Conservation (phyloP, 2,113 vertebrate species). For the Cinclus mexicanus region DNA sequence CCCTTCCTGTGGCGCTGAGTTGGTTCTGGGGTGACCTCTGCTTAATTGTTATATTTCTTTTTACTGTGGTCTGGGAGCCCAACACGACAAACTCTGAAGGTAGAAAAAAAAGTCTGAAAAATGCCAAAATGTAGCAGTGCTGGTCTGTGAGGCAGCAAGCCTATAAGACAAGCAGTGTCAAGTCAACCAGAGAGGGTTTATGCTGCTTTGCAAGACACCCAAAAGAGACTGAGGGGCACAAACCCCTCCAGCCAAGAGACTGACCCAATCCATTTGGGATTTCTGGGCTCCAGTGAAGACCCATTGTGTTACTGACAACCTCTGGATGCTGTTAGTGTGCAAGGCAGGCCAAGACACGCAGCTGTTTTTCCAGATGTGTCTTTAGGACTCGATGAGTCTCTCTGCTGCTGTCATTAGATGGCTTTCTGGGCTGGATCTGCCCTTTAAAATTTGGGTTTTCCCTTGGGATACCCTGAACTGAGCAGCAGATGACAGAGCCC, state of each 20-base stretch:
- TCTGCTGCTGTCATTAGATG: not conserved
- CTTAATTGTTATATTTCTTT: not conserved
- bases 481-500: not conserved
- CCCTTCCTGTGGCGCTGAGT: fast-evolving
- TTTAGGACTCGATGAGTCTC: not conserved
- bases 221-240: not conserved
- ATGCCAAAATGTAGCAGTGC: fast-evolving
- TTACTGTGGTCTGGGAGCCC: not conserved
- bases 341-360: not conserved
- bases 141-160: not conserved
- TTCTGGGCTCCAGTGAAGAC: not conserved
- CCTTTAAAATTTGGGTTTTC: not conserved
- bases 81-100: not conserved
- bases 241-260: not conserved
- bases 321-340: not conserved
- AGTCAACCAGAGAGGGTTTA: not conserved
- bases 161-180: not conserved
- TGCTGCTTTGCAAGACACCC: not conserved
- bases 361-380: not conserved
- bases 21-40: not conserved
- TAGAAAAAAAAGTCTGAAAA: not conserved
- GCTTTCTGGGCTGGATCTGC: not conserved
- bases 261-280: not conserved
- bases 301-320: not conserved
- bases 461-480: not conserved